Percentiles rank a stretch among this genome's conserved stretches.
Conservation (phyloP, 2,797 vertebrate genomes). For the Anableps anableps region DNA sequence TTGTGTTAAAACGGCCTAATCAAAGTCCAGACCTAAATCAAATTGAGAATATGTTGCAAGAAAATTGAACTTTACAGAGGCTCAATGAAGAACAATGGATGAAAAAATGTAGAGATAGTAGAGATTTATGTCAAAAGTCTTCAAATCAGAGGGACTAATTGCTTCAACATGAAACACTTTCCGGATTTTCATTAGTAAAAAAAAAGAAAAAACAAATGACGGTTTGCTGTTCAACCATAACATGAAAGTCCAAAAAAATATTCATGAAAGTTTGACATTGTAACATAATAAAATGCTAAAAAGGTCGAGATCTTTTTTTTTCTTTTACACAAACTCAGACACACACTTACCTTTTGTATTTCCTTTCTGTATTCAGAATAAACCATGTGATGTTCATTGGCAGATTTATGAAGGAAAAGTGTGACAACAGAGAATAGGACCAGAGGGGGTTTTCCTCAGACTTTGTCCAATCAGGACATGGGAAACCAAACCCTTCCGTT, state of each 20-base stretch:
- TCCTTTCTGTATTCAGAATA: conserved; percentile 25
- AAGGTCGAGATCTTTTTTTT: background rate
- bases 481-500: conserved; percentile 77
- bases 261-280: background rate
- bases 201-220: too few relatives aligned
- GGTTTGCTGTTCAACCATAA: too few relatives aligned
- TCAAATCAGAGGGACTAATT: background rate
- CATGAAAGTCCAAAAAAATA: background rate
- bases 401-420: conserved; percentile 57
- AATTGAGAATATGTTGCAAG: background rate
- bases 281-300: background rate
- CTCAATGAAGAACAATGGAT: too few relatives aligned
- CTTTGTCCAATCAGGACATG: conserved; percentile 71
- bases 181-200: too few relatives aligned
- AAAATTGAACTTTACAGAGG: background rate
- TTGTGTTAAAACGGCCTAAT: background rate
- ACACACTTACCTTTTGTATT: background rate
- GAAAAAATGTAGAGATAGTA: background rate
- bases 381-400: conserved; percentile 54
- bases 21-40: background rate
- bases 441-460: conserved; percentile 62
- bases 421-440: conserved; percentile 55
- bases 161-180: too few relatives aligned
- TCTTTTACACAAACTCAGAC: background rate
- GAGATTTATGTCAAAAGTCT: background rate